These are phyloP conservation scores for Heliothis peltigera DNA, from an alignment of 2,888 invertebrate species.

Conservation along the genomic window DNA sequence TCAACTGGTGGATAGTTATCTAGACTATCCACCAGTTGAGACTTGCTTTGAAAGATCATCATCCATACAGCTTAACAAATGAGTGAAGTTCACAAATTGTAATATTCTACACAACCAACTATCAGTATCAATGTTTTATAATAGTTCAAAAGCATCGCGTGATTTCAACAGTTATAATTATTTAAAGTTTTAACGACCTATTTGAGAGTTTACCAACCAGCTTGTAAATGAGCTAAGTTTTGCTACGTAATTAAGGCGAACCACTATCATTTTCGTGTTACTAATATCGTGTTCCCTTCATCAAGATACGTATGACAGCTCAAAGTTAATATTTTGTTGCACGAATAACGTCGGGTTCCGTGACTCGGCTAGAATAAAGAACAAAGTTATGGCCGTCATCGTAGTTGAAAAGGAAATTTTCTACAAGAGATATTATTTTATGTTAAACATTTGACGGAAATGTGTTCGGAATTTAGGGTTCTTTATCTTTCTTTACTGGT, in stretches of 20 bases:
- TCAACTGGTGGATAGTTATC: too few relatives aligned
- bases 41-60: too few relatives aligned
- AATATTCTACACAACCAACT: constrained; percentile 2
- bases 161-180: constrained; percentile 64
- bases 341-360: constrained; percentile 60
- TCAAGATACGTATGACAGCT: constrained; percentile 74
- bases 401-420: constrained; percentile 46
- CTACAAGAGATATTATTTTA: constrained; percentile 45
- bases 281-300: constrained; percentile 67
- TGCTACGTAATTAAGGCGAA: constrained; percentile 60
- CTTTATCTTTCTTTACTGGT: constrained; percentile 1
- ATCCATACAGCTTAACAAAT: neutral
- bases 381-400: constrained; percentile 38
- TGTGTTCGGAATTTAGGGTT: constrained; percentile 22
- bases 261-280: constrained; percentile 62
- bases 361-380: constrained; percentile 49
- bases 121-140: constrained; percentile 34
- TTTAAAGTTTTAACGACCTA: constrained; percentile 65
- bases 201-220: constrained; percentile 49
- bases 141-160: constrained; percentile 65
- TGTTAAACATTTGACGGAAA: constrained; percentile 28
- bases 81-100: constrained; percentile 10
- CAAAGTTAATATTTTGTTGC: constrained; percentile 69
- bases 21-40: too few relatives aligned
- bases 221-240: constrained; percentile 61